Evolutionary conservation across 1,140 invertebrate species (phyloP).

Genomic region (Drosophila mauritiana): DNA sequence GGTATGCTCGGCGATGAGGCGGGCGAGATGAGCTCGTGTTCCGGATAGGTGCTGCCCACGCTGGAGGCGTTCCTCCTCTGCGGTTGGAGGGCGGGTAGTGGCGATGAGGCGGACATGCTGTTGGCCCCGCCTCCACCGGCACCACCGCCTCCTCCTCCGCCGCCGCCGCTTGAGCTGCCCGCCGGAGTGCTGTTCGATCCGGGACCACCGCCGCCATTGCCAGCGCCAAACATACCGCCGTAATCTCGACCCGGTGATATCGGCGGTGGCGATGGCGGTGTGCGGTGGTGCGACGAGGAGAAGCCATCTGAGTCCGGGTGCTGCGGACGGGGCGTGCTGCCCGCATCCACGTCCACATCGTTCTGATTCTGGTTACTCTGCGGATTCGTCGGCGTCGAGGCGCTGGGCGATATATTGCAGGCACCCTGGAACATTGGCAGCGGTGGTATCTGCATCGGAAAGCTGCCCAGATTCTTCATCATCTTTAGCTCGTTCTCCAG

Average conservation of each 20-base stretch:
- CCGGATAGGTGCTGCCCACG: conserved; percentile 82
- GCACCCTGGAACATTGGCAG: conserved; percentile 81
- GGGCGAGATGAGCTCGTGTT: conserved; percentile 84
- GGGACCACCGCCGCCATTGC: conserved; percentile 55
- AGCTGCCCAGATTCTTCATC: conserved; percentile 83
- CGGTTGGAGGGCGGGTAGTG: conserved; percentile 75
- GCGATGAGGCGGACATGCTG: conserved; percentile 81
- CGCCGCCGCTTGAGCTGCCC: conserved; percentile 73
- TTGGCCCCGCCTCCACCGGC: conserved; percentile 40
- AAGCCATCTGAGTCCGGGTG: conserved; percentile 80
- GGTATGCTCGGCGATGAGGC: conserved; percentile 84
- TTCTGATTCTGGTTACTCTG: conserved; percentile 83
- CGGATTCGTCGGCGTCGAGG: conserved; percentile 79
- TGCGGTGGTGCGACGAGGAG: conserved; percentile 76
- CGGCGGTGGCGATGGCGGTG: conserved; percentile 79
- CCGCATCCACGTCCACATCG: conserved; percentile 83
- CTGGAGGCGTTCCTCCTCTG: conserved; percentile 77
- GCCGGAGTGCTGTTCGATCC: conserved; percentile 71
- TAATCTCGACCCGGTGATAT: conserved; percentile 83
- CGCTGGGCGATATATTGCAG: conserved; percentile 79
- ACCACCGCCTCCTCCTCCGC: conserved; percentile 40
- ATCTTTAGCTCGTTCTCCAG: conserved; percentile 84
- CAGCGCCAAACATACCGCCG: conserved; percentile 68
- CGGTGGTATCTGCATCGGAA: conserved; percentile 84
- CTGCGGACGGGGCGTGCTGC: conserved; percentile 75